Base-by-base conservation (phyloP, 2,888 invertebrate genomes). In the Hydroisotoma schaefferi region DNA sequence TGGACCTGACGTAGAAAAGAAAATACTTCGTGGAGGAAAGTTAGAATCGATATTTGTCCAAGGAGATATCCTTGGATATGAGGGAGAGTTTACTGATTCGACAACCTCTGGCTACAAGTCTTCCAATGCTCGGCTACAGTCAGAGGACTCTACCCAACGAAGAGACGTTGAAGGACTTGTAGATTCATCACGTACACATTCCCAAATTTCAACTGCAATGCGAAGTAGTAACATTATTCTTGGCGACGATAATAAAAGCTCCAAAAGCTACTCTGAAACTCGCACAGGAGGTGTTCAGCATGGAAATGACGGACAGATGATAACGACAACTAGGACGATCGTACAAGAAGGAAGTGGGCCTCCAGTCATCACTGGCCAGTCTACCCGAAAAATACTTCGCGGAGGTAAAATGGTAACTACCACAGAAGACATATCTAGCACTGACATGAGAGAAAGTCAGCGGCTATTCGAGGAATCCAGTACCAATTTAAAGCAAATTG, bases 1-100 rank as follows among this genome's bases (percentile, higher is more conserved):
- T 29, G 63, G 52, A 1, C 55, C 60, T 29, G 56, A 51, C 1
- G 40, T 52, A 6, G 49, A 60, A 2, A 66, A 66, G 38, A 63
- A 53, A 47, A 51, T 70, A 58, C 44, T 70, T 18, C 53, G 64
- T 15, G 70, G 70, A 10, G 70, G 70, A 12, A 68, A 68, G 55
- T 18, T 70, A 5, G 67, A 67, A 52, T 63, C 59, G 6, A 54
- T 66, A 5, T 53, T 43, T 20, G 23, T 58, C 10, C 52, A 57
- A 12, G 65, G 65, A 15, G 65, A 65, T 20, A 61, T 59, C 15
- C 44, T 58, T 28, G 49, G 52, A 12, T 65, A 57, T 38, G 57
- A 61, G 2, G 65, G 62, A 44, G 60, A 61, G 27, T 27, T 26
- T 3, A 22, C 44, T 23, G 46, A 44, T 23, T 8, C 18, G 8